Percentiles rank a stretch among this genome's conserved stretches.
Evolutionary conservation across 2,113 vertebrate genomes (phyloP).

Genomic region (Erythrolamprus reginae): DNA sequence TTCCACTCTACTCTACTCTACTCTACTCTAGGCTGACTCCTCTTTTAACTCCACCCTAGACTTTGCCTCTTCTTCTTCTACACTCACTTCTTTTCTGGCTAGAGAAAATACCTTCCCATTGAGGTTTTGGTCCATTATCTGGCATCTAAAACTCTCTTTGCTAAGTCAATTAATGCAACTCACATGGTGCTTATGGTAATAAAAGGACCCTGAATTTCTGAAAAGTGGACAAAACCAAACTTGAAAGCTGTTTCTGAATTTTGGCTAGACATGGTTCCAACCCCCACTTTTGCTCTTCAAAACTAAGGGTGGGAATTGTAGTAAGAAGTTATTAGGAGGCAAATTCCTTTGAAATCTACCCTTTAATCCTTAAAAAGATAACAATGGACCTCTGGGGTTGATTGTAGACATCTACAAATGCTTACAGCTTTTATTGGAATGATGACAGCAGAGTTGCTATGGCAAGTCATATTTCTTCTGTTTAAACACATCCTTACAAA

Average conservation of each 20-base stretch:
- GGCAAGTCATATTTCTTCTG: background rate
- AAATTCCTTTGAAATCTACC: background rate
- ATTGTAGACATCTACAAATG: background rate
- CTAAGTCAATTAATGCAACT: too few species aligned
- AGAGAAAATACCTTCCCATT: background rate
- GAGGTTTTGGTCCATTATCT: background rate
- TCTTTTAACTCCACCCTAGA: background rate
- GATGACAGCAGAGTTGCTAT: background rate
- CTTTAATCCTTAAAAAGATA: background rate
- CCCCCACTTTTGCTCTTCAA: background rate
- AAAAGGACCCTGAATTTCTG: background rate
- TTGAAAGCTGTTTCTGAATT: background rate
- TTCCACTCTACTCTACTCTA: too few species aligned
- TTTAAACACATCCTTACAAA: background rate
- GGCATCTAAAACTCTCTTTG: too few species aligned
- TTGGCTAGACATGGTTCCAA: background rate
- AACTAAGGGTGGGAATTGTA: background rate
- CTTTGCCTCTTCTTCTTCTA: background rate
- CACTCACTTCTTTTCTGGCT: background rate
- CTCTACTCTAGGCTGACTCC: background rate
- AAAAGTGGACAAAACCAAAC: background rate
- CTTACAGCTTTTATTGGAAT: background rate
- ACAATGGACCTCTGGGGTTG: background rate
- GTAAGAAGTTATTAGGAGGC: background rate
- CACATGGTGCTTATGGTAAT: background rate